Percentiles rank a stretch among this genome's conserved stretches.
Evolutionary conservation across 1,140 invertebrate species (phyloP).

Genomic region (Formica selysi): DNA sequence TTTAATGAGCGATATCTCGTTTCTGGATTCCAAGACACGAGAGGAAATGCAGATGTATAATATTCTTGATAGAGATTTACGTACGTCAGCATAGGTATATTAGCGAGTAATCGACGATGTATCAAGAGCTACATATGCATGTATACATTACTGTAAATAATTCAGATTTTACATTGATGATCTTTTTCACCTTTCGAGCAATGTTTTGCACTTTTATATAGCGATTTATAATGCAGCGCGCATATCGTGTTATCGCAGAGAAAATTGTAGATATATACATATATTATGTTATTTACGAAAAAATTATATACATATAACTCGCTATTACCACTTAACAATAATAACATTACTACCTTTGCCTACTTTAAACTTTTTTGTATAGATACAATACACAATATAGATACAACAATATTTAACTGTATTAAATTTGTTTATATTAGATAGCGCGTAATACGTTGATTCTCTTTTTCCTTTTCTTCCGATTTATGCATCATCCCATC

Average conservation of each 20-base stretch:
- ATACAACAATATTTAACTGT: slow-evolving; percentile 45
- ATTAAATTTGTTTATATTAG: slow-evolving; percentile 54
- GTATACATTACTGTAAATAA: slow-evolving; percentile 37
- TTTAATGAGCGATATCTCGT: not conserved
- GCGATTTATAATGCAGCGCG: not conserved
- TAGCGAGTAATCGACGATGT: not conserved
- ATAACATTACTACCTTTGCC: not conserved
- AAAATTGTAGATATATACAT: slow-evolving; percentile 47
- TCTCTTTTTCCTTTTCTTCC: not conserved
- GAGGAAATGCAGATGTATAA: not conserved
- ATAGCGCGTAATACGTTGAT: not conserved
- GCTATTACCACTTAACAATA: slow-evolving; percentile 23
- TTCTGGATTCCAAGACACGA: not conserved
- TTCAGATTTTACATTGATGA: slow-evolving; percentile 32
- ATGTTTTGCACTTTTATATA: slow-evolving; percentile 57
- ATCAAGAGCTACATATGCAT: not conserved
- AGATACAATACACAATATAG: slow-evolving; percentile 23
- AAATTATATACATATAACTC: not conserved
- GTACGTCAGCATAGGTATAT: slow-evolving; percentile 4
- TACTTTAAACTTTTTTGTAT: slow-evolving; percentile 48
- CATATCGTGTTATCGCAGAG: slow-evolving; percentile 16
- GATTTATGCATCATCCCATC: not conserved
- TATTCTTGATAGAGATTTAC: slow-evolving; percentile 46
- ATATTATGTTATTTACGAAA: slow-evolving; percentile 22
- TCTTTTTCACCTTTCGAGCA: slow-evolving; percentile 19